phyloP scores from a whole-genome alignment of 2,113 vertebrate genomes.

The Edolisoma coerulescens region DNA sequence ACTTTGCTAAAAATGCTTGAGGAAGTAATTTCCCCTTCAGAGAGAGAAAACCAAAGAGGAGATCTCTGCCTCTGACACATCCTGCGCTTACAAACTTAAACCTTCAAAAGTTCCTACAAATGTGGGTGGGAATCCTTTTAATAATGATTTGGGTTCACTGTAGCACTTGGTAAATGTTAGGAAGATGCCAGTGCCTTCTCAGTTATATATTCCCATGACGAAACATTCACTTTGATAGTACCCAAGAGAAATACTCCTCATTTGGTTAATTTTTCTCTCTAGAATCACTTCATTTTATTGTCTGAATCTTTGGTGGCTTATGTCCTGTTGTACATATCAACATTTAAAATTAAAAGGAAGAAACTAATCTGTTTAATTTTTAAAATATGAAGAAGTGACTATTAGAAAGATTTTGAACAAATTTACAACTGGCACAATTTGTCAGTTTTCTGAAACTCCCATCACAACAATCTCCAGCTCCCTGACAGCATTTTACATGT shows the following conservation, averaged over 20 bases:
- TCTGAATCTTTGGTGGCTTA: background rate
- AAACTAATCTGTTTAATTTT: background rate
- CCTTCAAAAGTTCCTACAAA: background rate
- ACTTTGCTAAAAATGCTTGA: background rate
- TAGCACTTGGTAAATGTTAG: background rate
- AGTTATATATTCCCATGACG: background rate
- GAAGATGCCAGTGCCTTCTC: background rate
- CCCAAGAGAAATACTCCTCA: background rate
- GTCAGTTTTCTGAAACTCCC: background rate
- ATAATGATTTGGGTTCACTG: background rate
- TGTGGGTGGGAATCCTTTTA: background rate
- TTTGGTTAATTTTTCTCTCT: background rate
- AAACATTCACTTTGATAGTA: background rate
- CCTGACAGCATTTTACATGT: background rate
- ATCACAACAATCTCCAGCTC: background rate
- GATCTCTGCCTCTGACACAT: background rate
- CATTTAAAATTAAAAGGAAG: background rate
- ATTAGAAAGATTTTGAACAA: background rate
- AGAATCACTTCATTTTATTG: background rate
- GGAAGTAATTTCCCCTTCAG: background rate
- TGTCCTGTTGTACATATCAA: background rate
- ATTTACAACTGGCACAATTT: background rate
- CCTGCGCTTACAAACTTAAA: background rate
- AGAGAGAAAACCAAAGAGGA: background rate
- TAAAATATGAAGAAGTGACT: background rate